A percentile compares a stretch with the other conserved stretches of the same genome.
These are phyloP conservation scores for Gambusia yucatana DNA, from an alignment of 2,797 vertebrate species.

Conservation along the genomic window DNA sequence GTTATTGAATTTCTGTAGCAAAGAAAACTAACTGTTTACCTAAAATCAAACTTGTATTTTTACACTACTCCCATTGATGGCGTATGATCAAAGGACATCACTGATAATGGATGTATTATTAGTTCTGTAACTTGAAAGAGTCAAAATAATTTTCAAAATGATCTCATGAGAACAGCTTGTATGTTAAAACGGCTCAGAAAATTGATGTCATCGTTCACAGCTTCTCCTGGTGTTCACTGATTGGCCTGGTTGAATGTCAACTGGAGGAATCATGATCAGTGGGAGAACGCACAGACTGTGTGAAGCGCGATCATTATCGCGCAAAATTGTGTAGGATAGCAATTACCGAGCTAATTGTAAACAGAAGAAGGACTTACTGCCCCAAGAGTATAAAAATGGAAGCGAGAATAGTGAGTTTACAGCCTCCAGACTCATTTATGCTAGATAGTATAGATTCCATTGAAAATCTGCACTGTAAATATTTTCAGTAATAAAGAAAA, in stretches of 20 bases:
- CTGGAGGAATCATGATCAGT: no score
- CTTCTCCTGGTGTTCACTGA: no score
- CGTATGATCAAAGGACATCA: neutral
- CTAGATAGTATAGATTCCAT: slow-evolving; percentile 11
- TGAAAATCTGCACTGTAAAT: slow-evolving; percentile 11
- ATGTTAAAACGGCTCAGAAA: no score
- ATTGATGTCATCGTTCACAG: no score
- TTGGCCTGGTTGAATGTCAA: no score
- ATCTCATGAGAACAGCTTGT: neutral
- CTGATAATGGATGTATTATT: neutral
- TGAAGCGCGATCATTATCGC: no score
- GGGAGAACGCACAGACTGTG: no score
- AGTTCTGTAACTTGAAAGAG: neutral
- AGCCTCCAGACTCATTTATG: slow-evolving; percentile 11
- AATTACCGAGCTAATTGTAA: neutral
- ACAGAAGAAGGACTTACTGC: neutral
- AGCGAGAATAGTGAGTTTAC: slow-evolving; percentile 1
- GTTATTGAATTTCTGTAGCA: neutral
- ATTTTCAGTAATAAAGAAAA: slow-evolving; percentile 22
- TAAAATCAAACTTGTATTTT: neutral
- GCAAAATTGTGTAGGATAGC: no score
- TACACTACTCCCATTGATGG: neutral
- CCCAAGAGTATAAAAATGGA: neutral
- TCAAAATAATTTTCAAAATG: no score
- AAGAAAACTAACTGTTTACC: neutral